Evolutionary conservation across 2,888 invertebrate species (phyloP).

Genomic region (Hermaeophaga mercurialis): DNA sequence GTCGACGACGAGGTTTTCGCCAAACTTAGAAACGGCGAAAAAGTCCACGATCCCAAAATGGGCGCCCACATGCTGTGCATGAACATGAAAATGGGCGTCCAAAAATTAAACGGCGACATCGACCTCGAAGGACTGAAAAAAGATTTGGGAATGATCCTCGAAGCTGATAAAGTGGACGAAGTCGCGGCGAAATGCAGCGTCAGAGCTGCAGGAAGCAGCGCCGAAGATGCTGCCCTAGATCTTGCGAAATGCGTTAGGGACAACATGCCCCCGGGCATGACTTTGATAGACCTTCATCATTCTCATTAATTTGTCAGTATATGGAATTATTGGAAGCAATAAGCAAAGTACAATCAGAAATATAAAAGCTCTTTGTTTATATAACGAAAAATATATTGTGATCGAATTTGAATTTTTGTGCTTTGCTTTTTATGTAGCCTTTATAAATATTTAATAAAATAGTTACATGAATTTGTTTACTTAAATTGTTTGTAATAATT

Average conservation of each 20-base stretch:
- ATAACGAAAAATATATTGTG: too few species aligned
- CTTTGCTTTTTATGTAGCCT: too few species aligned
- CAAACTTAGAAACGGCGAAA: constrained; percentile 24
- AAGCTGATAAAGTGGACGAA: not conserved
- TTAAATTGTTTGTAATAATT: too few species aligned
- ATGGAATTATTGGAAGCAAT: too few species aligned
- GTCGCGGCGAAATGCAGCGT: not conserved
- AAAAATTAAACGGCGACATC: constrained; percentile 6
- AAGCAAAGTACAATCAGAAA: too few species aligned
- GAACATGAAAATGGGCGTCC: constrained; percentile 14
- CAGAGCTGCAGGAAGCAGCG: not conserved
- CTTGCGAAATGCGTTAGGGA: not conserved
- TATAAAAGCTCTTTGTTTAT: too few species aligned
- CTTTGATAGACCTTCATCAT: too few species aligned
- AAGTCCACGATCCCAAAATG: constrained; percentile 10
- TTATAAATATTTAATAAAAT: too few species aligned
- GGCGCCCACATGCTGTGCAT: constrained; percentile 6
- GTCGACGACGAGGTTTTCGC: constrained; percentile 23
- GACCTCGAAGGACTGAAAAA: not conserved
- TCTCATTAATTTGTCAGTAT: too few species aligned
- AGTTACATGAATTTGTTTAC: too few species aligned
- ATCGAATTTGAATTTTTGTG: too few species aligned
- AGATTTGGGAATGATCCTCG: too few species aligned
- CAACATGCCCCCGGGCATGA: not conserved
- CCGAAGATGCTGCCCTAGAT: constrained; percentile 4